Evolutionary conservation across 2,888 invertebrate species (phyloP).

Genomic region (Xanthorhoe spadicearia): DNA sequence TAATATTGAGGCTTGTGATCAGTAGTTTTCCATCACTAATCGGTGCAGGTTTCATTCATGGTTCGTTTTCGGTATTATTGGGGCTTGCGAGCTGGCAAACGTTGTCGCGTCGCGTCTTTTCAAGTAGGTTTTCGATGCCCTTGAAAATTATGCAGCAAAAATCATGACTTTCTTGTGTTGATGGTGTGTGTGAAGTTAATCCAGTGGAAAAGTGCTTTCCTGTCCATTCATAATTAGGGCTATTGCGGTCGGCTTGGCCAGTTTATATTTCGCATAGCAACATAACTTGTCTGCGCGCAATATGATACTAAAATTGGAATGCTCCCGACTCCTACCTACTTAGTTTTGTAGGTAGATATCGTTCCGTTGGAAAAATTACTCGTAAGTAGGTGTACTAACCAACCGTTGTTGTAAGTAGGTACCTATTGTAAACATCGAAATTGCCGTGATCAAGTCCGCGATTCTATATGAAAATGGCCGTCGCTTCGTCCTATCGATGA

Average conservation of each 20-base stretch:
- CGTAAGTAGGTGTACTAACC: slow-evolving; percentile 41
- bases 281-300: slow-evolving; percentile 56
- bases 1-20: slow-evolving; percentile 57
- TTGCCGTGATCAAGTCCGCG: slow-evolving; percentile 52
- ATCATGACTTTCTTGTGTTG: slow-evolving; percentile 68
- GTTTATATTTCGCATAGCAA: slow-evolving; percentile 66
- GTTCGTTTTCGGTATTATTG: slow-evolving; percentile 59
- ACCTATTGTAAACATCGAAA: slow-evolving; percentile 55
- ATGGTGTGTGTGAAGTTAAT: slow-evolving; percentile 50
- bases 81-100: slow-evolving; percentile 42
- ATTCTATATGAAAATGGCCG: slow-evolving; percentile 60
- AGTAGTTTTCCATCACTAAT: slow-evolving; percentile 58
- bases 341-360: slow-evolving; percentile 10
- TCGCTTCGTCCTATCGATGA: slow-evolving; percentile 42
- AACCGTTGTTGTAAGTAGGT: slow-evolving; percentile 34
- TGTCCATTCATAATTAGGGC: slow-evolving; percentile 60
- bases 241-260: slow-evolving; percentile 50
- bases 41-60: slow-evolving; percentile 76
- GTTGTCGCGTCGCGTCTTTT: slow-evolving; percentile 43
- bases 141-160: slow-evolving; percentile 85
- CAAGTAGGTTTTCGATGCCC: slow-evolving; percentile 70
- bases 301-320: slow-evolving; percentile 77
- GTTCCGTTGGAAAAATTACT: slow-evolving; percentile 73
- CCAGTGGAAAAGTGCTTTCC: slow-evolving; percentile 59
- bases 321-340: slow-evolving; percentile 56